phyloP scores from a whole-genome alignment of 23 tunicate genomes.

The Diplosoma virens region DNA sequence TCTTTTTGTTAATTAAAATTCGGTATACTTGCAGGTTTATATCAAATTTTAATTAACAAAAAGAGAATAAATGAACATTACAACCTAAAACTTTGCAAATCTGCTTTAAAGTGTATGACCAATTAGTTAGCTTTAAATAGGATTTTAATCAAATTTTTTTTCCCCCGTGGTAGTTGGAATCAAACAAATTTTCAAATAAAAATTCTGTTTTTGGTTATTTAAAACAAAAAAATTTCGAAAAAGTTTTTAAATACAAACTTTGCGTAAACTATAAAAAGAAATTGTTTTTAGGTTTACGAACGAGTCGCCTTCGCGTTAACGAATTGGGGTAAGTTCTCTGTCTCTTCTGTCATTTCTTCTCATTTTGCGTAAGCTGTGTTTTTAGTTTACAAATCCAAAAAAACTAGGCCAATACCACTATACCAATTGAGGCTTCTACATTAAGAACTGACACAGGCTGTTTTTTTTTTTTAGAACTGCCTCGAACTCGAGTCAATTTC shows the following conservation, averaged over 20 bases:
- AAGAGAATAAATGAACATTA: too few relatives aligned
- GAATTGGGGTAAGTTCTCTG: slow-evolving; percentile 79
- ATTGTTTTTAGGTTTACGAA: slow-evolving; percentile 76
- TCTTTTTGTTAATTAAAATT: too few relatives aligned
- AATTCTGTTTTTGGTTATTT: neutral
- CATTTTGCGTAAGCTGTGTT: too few relatives aligned
- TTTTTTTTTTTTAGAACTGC: slow-evolving; percentile 62
- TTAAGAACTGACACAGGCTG: too few relatives aligned
- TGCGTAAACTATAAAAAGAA: neutral
- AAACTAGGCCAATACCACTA: too few relatives aligned
- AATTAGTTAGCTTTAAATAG: neutral
- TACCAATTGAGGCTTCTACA: too few relatives aligned
- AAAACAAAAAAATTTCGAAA: neutral
- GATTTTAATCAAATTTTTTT: neutral
- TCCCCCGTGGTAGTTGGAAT: neutral
- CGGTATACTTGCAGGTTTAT: too few relatives aligned
- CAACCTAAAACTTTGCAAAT: too few relatives aligned
- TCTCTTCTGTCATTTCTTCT: too few relatives aligned
- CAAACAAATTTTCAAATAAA: neutral
- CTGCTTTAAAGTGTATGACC: too few relatives aligned
- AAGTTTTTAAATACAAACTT: neutral
- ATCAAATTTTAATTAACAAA: too few relatives aligned
- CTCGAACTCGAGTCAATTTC: slow-evolving; percentile 82
- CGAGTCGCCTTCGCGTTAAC: slow-evolving; percentile 75
- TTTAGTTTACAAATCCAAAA: too few relatives aligned